Conservation (phyloP, 2,797 vertebrate species). For the Sebastes taczanowskii region DNA sequence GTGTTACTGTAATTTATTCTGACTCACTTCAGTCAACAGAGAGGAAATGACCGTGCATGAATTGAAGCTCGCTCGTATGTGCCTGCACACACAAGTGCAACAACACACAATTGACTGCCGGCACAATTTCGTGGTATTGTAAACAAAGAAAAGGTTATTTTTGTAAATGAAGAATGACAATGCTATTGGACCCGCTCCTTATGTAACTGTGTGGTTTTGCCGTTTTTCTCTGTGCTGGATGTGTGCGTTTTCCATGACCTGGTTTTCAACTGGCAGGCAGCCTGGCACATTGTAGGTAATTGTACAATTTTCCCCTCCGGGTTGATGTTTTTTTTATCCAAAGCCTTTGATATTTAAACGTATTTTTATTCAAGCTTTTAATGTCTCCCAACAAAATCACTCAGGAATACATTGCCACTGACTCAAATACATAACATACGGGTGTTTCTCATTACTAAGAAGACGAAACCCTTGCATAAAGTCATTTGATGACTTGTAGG, state of each 20-base stretch:
- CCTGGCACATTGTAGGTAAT: slow-evolving; percentile 55
- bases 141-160: slow-evolving; percentile 11
- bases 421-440: slow-evolving; percentile 18
- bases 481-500: slow-evolving; percentile 35
- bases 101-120: slow-evolving; percentile 3
- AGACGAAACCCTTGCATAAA: slow-evolving; percentile 28
- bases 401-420: slow-evolving; percentile 27
- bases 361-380: slow-evolving; percentile 47
- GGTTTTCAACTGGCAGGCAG: slow-evolving; percentile 51
- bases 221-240: slow-evolving; percentile 36
- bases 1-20: slow-evolving; percentile 65
- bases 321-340: slow-evolving; percentile 42
- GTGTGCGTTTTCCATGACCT: slow-evolving; percentile 70
- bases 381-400: slow-evolving; percentile 44
- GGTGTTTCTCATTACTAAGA: slow-evolving; percentile 56
- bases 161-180: slow-evolving; percentile 44
- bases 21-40: slow-evolving; percentile 55
- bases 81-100: slow-evolving; percentile 29
- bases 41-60: slow-evolving; percentile 47
- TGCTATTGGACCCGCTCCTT: slow-evolving; percentile 27
- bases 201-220: slow-evolving; percentile 52
- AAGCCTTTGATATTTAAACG: slow-evolving; percentile 54
- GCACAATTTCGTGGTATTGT: slow-evolving; percentile 13
- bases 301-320: slow-evolving; percentile 47
- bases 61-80: slow-evolving; percentile 19